Percentiles rank a stretch among this genome's conserved stretches.
Conservation (phyloP, 1,140 invertebrate genomes). For the Hylyphantes graminicola region DNA sequence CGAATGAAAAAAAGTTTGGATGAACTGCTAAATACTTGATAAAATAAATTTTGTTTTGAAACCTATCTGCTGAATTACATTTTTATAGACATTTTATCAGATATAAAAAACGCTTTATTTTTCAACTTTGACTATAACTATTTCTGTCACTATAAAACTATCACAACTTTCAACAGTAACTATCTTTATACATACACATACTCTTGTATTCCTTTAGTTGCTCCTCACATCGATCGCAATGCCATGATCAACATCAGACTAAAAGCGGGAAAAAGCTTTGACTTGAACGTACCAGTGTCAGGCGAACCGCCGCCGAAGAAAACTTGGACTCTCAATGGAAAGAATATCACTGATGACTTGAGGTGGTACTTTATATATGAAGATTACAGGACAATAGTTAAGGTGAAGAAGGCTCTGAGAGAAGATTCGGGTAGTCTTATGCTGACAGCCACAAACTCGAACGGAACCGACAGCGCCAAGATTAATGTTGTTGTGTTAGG, state of each 20-base stretch:
- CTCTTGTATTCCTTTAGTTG: slow-evolving; percentile 74
- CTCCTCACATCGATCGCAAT: slow-evolving; percentile 94
- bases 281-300: slow-evolving; percentile 91
- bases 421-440: slow-evolving; percentile 80
- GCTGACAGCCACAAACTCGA: slow-evolving; percentile 89
- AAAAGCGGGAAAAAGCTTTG: slow-evolving; percentile 90
- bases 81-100: no score
- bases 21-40: no score
- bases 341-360: slow-evolving; percentile 82
- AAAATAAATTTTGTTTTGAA: no score
- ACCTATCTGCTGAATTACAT: no score
- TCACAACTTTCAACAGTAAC: not conserved
- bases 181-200: slow-evolving; percentile 49
- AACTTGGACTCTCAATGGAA: slow-evolving; percentile 89
- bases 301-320: slow-evolving; percentile 95
- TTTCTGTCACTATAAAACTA: no score
- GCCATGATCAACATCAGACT: slow-evolving; percentile 93
- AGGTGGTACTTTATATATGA: slow-evolving; percentile 85
- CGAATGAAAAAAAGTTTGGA: no score
- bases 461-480: slow-evolving; percentile 88
- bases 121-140: no score
- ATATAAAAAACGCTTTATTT: no score
- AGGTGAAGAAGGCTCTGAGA: slow-evolving; percentile 88
- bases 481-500: slow-evolving; percentile 84
- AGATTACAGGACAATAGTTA: slow-evolving; percentile 88